Conservation (phyloP, 1,140 invertebrate genomes). For the Drosophila asahinai region DNA sequence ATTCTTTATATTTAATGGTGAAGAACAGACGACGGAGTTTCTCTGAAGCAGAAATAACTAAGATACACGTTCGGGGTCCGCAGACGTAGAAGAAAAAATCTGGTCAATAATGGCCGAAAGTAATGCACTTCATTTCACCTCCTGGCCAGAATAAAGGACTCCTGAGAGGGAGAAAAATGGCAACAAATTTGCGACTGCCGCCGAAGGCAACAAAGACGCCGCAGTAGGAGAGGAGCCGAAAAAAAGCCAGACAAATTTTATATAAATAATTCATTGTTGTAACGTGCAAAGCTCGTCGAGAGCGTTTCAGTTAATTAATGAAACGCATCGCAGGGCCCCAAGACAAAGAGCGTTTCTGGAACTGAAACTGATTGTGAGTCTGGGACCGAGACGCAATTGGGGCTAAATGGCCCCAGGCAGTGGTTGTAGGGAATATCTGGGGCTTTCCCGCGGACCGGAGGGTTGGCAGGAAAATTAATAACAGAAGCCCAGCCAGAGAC, state of each 20-base stretch:
- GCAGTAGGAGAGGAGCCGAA: constrained; percentile 18
- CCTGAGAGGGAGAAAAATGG: constrained; percentile 32
- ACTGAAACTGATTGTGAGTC: constrained; percentile 34
- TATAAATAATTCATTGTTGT: constrained; percentile 85
- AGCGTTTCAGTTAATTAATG: constrained; percentile 84
- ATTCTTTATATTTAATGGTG: neutral
- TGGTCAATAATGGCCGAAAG: constrained; percentile 49
- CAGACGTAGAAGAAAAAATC: constrained; percentile 38
- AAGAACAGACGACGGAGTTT: neutral
- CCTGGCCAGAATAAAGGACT: constrained; percentile 33
- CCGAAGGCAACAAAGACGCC: constrained; percentile 30
- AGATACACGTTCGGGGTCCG: neutral
- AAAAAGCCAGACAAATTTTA: constrained; percentile 81
- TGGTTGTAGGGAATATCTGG: constrained; percentile 12
- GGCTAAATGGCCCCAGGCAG: constrained; percentile 58
- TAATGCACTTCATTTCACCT: constrained; percentile 66
- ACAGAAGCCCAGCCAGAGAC: constrained; percentile 40
- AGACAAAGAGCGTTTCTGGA: constrained; percentile 43
- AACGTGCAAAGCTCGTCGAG: constrained; percentile 82
- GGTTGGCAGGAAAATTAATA: constrained; percentile 70
- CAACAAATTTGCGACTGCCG: constrained; percentile 53
- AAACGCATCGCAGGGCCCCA: constrained; percentile 63
- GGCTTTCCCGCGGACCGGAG: neutral
- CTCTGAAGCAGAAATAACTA: neutral
- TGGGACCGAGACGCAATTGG: constrained; percentile 69